phyloP scores from a whole-genome alignment of 2,113 vertebrate genomes.

The Chloropsis hardwickii region DNA sequence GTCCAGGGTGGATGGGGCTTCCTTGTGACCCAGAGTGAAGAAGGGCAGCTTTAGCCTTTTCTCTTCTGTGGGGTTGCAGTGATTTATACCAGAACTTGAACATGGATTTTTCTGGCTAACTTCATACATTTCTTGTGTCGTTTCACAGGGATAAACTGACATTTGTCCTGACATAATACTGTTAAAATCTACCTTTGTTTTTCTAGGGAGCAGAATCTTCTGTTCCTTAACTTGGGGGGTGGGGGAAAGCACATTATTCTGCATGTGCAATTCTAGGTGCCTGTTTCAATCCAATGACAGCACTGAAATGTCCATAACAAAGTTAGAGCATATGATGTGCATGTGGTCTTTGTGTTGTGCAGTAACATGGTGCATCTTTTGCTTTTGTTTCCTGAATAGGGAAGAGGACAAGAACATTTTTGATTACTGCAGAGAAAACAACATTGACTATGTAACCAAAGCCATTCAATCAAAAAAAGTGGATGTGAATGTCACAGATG shows the following conservation, averaged over 20 bases:
- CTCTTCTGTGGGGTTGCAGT: background rate
- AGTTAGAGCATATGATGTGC: background rate
- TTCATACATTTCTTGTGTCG: background rate
- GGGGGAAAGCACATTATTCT: background rate
- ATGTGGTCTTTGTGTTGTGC: background rate
- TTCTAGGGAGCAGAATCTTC: background rate
- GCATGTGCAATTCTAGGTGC: background rate
- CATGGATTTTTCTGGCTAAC: background rate
- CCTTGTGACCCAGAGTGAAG: background rate
- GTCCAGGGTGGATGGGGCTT: background rate
- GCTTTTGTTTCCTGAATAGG: conserved; percentile 72
- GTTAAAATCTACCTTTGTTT: background rate
- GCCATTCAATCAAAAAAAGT: conserved; percentile 86
- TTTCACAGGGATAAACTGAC: background rate
- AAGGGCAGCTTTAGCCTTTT: background rate
- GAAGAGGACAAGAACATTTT: conserved; percentile 98
- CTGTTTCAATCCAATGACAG: background rate
- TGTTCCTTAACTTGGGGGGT: background rate
- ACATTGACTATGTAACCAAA: conserved; percentile 86
- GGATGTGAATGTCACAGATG: conserved; percentile 90
- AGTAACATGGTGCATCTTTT: conserved; percentile 22
- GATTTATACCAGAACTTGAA: background rate
- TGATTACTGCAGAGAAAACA: conserved; percentile 98
- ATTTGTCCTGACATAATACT: background rate
- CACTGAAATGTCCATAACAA: background rate